These are phyloP conservation scores for Ichneumoninae sp. DNA, from an alignment of 2,888 invertebrate genomes.

Conservation along the genomic window DNA sequence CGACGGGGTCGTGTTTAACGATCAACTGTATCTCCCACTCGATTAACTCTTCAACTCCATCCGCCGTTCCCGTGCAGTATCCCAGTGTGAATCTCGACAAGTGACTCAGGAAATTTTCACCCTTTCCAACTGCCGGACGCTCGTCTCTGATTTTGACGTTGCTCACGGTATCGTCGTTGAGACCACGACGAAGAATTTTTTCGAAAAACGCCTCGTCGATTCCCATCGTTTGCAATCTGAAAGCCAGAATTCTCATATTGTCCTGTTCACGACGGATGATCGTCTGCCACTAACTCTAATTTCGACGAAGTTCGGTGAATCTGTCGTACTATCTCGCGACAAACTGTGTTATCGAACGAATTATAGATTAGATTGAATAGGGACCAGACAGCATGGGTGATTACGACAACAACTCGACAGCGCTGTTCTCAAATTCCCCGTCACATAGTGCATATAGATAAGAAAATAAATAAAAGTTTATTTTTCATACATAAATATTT, in stretches of 20 bases:
- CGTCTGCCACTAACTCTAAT: background rate
- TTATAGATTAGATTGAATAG: background rate
- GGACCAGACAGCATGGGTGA: background rate
- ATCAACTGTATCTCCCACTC: constrained; percentile 61
- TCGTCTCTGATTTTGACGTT: constrained; percentile 62
- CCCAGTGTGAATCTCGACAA: constrained; percentile 55
- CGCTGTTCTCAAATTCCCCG: background rate
- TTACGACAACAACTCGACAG: background rate
- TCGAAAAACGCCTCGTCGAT: constrained; percentile 51
- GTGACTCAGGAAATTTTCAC: constrained; percentile 62
- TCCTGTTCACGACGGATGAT: background rate
- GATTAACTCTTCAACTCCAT: constrained; percentile 6
- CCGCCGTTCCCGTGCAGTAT: constrained; percentile 36
- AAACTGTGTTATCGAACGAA: background rate
- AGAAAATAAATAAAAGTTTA: background rate
- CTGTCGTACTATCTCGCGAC: background rate
- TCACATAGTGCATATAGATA: background rate
- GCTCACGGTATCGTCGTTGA: constrained; percentile 50
- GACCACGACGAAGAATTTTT: constrained; percentile 38
- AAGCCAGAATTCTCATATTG: background rate
- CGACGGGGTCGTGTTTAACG: constrained; percentile 68
- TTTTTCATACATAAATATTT: no score
- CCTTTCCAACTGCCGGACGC: constrained; percentile 71
- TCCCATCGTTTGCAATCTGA: background rate
- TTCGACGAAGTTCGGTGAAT: background rate